Evolutionary conservation across 2,888 invertebrate species (phyloP).

Genomic region (Acanthopleura granulata): DNA sequence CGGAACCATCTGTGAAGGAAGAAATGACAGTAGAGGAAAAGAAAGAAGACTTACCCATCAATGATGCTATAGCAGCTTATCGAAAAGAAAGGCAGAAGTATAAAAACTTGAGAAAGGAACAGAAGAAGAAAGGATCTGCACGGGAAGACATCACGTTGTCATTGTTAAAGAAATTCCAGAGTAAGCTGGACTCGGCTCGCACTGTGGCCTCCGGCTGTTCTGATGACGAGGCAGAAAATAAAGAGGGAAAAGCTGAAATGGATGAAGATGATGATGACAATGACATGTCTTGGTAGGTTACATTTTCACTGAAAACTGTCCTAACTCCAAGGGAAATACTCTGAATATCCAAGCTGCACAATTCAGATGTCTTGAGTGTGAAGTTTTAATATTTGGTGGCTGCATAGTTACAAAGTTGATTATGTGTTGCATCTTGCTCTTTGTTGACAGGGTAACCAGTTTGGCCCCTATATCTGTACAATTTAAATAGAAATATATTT

Average conservation of each 20-base stretch:
- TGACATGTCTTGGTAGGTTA: slow-evolving; percentile 61
- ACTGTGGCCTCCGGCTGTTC: slow-evolving; percentile 68
- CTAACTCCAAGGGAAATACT: too few relatives aligned
- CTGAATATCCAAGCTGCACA: too few relatives aligned
- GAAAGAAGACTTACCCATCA: slow-evolving; percentile 30
- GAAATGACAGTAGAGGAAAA: slow-evolving; percentile 27
- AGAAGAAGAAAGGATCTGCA: slow-evolving; percentile 49
- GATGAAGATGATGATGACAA: slow-evolving; percentile 62
- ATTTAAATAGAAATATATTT: too few relatives aligned
- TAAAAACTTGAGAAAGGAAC: slow-evolving; percentile 50
- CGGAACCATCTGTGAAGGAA: slow-evolving; percentile 32
- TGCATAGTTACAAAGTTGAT: too few relatives aligned
- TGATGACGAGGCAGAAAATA: slow-evolving; percentile 69
- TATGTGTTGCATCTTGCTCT: too few relatives aligned
- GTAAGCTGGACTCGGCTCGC: slow-evolving; percentile 80
- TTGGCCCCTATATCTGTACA: too few relatives aligned
- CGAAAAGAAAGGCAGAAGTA: slow-evolving; percentile 61
- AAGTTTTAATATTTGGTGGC: too few relatives aligned
- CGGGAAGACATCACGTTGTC: slow-evolving; percentile 77
- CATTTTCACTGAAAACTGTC: too few relatives aligned
- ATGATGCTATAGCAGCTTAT: slow-evolving; percentile 52
- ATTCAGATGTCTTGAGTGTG: too few relatives aligned
- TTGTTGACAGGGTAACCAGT: too few relatives aligned
- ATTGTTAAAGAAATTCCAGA: slow-evolving; percentile 86
- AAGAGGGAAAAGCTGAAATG: slow-evolving; percentile 67